Conservation (phyloP, 2,797 vertebrate species). For the Catamblyrhynchus diadema region DNA sequence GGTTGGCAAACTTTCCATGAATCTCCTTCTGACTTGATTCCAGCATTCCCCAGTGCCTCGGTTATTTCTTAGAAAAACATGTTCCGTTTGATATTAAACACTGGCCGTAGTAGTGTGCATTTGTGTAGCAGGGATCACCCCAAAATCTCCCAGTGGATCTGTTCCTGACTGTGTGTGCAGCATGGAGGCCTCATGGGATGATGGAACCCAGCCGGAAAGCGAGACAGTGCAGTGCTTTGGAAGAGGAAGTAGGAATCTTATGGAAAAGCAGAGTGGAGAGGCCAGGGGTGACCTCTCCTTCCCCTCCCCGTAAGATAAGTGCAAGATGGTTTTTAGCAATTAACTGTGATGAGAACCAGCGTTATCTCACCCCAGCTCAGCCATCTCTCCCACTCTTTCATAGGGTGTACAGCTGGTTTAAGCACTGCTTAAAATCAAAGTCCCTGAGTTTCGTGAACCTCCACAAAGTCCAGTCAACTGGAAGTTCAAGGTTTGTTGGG, state of each 20-base stretch:
- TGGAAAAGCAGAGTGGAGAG: neutral
- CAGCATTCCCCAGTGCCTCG: neutral
- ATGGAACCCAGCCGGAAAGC: neutral
- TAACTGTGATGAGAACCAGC: neutral
- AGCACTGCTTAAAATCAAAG: neutral
- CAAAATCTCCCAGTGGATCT: neutral
- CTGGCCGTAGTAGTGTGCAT: neutral
- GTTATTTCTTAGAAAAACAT: slow-evolving; percentile 20
- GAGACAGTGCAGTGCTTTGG: rapidly evolving
- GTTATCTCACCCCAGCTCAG: neutral
- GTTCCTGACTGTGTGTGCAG: rapidly evolving
- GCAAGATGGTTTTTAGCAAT: neutral
- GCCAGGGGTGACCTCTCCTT: neutral
- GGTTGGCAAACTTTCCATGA: neutral
- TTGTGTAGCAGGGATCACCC: neutral
- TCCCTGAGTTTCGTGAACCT: neutral
- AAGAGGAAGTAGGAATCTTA: neutral
- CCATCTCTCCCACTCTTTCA: neutral
- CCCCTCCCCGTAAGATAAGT: neutral
- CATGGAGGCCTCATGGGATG: neutral
- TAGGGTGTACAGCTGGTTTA: neutral
- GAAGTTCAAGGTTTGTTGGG: neutral
- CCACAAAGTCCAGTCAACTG: neutral
- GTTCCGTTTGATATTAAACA: neutral
- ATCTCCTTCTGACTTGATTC: slow-evolving; percentile 15